Evolutionary conservation across 2,888 invertebrate genomes (phyloP).

Genomic region (Arrhopalites spinosus): DNA sequence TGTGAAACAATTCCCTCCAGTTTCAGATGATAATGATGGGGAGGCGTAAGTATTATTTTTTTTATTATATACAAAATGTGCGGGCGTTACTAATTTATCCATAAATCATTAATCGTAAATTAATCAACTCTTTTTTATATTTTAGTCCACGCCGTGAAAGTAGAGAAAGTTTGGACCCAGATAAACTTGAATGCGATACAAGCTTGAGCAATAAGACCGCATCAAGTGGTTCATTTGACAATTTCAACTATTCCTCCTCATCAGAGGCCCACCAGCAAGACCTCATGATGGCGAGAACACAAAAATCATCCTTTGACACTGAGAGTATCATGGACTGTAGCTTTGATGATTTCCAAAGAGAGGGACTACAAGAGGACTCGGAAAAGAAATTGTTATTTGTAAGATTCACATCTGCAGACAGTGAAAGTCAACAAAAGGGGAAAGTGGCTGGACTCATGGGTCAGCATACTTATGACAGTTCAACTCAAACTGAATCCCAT

Average conservation of each 20-base stretch:
- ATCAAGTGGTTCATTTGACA: slow-evolving; percentile 31
- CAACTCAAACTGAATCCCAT: slow-evolving; percentile 52
- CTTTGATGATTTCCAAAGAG: slow-evolving; percentile 11
- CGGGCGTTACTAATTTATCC: too few species aligned
- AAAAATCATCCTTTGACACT: slow-evolving; percentile 21
- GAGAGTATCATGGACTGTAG: slow-evolving; percentile 8
- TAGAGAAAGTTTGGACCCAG: slow-evolving; percentile 50
- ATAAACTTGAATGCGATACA: slow-evolving; percentile 32
- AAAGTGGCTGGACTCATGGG: background rate
- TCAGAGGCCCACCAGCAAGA: slow-evolving; percentile 5
- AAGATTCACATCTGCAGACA: background rate
- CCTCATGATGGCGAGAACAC: background rate
- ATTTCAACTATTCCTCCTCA: slow-evolving; percentile 28
- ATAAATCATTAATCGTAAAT: too few species aligned
- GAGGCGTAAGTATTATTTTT: too few species aligned
- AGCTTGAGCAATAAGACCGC: slow-evolving; percentile 10
- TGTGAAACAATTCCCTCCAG: slow-evolving; percentile 55
- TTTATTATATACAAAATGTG: too few species aligned
- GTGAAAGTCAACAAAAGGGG: background rate
- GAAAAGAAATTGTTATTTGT: background rate
- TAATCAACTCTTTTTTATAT: too few species aligned
- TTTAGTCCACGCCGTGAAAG: slow-evolving; percentile 37
- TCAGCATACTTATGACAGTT: slow-evolving; percentile 43
- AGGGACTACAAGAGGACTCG: background rate
- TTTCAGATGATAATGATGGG: slow-evolving; percentile 55